These are phyloP conservation scores for Lacanobia oleracea DNA, from an alignment of 2,888 invertebrate species.

Conservation along the genomic window DNA sequence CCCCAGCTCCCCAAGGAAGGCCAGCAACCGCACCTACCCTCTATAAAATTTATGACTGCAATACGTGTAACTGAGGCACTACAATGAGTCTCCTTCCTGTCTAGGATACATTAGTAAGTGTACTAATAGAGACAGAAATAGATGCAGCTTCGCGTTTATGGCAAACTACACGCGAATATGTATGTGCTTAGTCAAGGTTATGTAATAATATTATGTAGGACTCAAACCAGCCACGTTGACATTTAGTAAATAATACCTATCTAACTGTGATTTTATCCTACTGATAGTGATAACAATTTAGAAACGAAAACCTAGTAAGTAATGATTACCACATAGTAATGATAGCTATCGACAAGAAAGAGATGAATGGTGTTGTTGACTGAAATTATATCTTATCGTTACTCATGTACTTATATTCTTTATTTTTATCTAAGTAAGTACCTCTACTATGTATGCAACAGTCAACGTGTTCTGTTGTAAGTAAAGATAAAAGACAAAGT, in stretches of 20 bases:
- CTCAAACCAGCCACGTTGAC: background rate
- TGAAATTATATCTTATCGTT: background rate
- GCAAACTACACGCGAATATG: slow-evolving; percentile 6
- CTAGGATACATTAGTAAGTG: slow-evolving; percentile 5
- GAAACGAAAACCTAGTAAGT: background rate
- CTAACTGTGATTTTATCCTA: background rate
- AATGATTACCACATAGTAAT: background rate
- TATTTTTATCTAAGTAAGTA: no score
- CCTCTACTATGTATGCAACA: background rate
- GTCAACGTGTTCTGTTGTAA: background rate
- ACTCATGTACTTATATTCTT: no score
- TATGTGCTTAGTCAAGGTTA: slow-evolving; percentile 19
- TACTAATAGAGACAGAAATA: slow-evolving; percentile 21
- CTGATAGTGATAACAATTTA: slow-evolving; percentile 1
- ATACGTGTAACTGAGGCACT: background rate
- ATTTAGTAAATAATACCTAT: background rate
- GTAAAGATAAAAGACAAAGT: background rate
- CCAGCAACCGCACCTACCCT: no score
- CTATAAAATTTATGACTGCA: background rate
- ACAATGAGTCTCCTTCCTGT: slow-evolving; percentile 12
- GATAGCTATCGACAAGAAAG: background rate
- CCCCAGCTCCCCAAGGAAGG: no score
- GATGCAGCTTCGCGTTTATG: slow-evolving; percentile 1
- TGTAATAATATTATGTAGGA: background rate
- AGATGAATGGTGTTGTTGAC: background rate